Percentiles rank a stretch among this genome's conserved stretches.
phyloP scores from a whole-genome alignment of 1,140 invertebrate species.

The Ceratitis capitata region DNA sequence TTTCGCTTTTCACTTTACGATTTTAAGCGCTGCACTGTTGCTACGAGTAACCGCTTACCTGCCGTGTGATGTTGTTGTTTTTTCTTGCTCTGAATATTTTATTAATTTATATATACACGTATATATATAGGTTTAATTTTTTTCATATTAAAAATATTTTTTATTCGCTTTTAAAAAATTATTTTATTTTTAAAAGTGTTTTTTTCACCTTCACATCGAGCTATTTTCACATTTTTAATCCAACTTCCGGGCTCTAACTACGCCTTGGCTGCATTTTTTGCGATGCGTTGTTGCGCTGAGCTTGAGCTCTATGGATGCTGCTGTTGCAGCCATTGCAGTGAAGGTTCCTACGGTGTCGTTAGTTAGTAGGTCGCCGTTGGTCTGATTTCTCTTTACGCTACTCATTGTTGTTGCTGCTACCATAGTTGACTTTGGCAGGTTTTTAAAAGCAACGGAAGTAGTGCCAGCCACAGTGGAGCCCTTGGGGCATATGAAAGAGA shows the following conservation, averaged over 20 bases:
- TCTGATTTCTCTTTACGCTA: not conserved
- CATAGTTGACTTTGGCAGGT: not conserved
- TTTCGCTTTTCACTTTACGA: not conserved
- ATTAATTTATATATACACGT: not conserved
- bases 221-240: conserved; percentile 19
- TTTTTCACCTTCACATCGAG: not conserved
- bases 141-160: too few species aligned
- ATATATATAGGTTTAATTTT: too few species aligned
- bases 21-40: not conserved
- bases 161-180: not conserved
- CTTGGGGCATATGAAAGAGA: not conserved
- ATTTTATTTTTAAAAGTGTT: not conserved
- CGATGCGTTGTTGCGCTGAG: not conserved
- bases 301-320: not conserved
- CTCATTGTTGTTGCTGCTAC: not conserved
- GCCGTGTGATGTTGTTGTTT: not conserved
- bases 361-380: conserved; percentile 7
- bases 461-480: not conserved
- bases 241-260: not conserved
- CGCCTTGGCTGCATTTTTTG: not conserved
- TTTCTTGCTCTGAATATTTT: not conserved
- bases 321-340: not conserved
- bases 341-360: not conserved
- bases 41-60: too few species aligned
- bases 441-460: conserved; percentile 21